Evolutionary conservation across 2,113 vertebrate species (phyloP).

Genomic region (Loxodonta africana): DNA sequence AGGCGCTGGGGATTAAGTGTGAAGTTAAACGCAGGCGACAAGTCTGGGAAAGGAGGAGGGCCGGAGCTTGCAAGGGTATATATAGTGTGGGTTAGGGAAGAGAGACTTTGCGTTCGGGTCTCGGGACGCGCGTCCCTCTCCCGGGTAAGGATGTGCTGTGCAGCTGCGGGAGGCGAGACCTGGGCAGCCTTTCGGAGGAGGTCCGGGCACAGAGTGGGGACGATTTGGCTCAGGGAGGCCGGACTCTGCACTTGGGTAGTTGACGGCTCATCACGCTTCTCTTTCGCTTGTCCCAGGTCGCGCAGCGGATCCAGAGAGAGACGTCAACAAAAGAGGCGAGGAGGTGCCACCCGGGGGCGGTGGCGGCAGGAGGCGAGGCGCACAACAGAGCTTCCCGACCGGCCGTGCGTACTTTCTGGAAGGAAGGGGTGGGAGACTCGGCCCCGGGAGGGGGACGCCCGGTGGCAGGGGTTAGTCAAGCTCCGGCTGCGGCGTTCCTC

Average conservation of each 20-base stretch:
- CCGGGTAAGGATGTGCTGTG: background rate
- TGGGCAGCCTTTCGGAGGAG: background rate
- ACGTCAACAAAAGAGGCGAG: slow-evolving; percentile 50
- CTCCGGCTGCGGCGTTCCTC: background rate
- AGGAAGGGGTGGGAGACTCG: slow-evolving; percentile 62
- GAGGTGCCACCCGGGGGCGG: slow-evolving; percentile 59
- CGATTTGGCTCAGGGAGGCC: background rate
- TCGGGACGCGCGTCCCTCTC: background rate
- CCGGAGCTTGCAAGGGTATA: background rate
- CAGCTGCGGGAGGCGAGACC: background rate
- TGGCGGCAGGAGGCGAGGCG: slow-evolving; percentile 16
- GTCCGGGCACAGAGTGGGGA: background rate
- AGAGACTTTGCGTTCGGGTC: background rate
- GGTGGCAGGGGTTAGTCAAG: background rate
- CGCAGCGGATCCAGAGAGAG: background rate
- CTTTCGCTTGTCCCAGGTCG: slow-evolving; percentile 71
- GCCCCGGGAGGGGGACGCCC: slow-evolving; percentile 41
- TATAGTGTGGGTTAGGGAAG: background rate
- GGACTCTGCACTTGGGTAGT: background rate
- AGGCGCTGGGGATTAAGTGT: background rate
- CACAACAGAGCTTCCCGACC: background rate
- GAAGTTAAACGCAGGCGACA: slow-evolving; percentile 59
- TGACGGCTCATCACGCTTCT: slow-evolving; percentile 18
- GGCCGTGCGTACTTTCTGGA: slow-evolving; percentile 75
- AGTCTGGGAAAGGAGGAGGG: background rate